Evolutionary conservation across 2,797 vertebrate species (phyloP), one percentile per base, ranked within the genome.

Genomic region (Chaetodon trifasciatus): DNA sequence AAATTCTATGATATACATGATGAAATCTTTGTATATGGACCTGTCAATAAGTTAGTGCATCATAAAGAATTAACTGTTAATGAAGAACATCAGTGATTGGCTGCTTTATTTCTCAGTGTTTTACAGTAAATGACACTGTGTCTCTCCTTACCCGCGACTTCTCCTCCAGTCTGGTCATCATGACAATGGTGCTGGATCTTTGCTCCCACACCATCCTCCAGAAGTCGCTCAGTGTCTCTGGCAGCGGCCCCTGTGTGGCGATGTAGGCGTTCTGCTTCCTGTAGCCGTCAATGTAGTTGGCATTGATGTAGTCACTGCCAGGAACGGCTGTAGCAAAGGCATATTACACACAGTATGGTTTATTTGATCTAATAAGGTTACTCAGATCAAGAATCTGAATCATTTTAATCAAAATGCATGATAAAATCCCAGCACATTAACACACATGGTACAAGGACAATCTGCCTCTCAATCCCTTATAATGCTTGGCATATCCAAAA

Each of bases 161-260:
- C 93, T 99, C 98, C 88, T 99, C 98, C 83, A 99, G 96, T 69
- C 97, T 94, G n/a, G 98, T 99, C 98, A 99, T 99, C 98, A 99
- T 99, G 87, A 99, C 96, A 28, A 99, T 97, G 0, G 97, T 99
- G 87, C 93, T 96, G 35, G 97, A 97, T 68, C 98, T 96, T 90
- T 99, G 98, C 63, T 99, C 98, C 98, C 98, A 99, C 87, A 99
- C 96, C 98, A 98, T 98, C 85, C 98, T 96, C 98, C 98, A 99
- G 95, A 99, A 99, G 86, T 99, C 98, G 0, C 97, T 97, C 87
- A 99, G 96, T 0, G 98, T 99, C 95, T 99, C 98, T 0, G 98
- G 97, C 90, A 99, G 95, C 0, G 98, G 97, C 35, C 98, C 98
- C 93, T 99, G 98, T 0, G 98, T 99, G 70, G 98, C 98, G 0